phyloP scores from a whole-genome alignment of 2,888 invertebrate genomes.

The Carabus problematicus region DNA sequence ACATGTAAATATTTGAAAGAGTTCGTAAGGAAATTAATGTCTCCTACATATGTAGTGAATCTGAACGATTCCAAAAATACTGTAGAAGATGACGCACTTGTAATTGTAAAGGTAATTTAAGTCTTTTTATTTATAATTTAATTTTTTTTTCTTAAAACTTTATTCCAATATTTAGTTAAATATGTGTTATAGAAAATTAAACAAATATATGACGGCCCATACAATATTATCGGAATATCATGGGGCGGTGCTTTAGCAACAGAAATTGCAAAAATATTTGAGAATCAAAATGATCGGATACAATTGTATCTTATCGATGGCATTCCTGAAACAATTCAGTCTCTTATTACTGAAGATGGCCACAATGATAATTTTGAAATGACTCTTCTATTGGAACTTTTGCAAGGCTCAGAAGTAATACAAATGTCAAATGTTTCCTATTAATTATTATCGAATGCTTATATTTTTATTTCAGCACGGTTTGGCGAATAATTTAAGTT shows the following conservation, averaged over 20 bases:
- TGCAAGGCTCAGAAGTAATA: background rate
- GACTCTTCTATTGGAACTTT: background rate
- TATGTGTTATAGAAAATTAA: slow-evolving; percentile 8
- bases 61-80: background rate
- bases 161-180: background rate
- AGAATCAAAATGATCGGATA: background rate
- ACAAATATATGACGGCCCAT: background rate
- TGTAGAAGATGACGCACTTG: background rate
- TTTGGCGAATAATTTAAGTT: background rate
- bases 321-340: slow-evolving; percentile 3
- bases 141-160: background rate
- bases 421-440: background rate
- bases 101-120: background rate
- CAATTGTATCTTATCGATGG: slow-evolving; percentile 19
- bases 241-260: slow-evolving; percentile 5
- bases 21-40: background rate
- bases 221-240: slow-evolving; percentile 11
- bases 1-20: slow-evolving; percentile 11
- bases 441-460: background rate
- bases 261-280: slow-evolving; percentile 11
- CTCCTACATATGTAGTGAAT: slow-evolving; percentile 5
- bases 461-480: slow-evolving; percentile 4
- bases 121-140: background rate
- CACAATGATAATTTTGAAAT: background rate
- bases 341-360: background rate